Conservation (phyloP, 2,797 vertebrate genomes). For the Artibeus jamaicensis region DNA sequence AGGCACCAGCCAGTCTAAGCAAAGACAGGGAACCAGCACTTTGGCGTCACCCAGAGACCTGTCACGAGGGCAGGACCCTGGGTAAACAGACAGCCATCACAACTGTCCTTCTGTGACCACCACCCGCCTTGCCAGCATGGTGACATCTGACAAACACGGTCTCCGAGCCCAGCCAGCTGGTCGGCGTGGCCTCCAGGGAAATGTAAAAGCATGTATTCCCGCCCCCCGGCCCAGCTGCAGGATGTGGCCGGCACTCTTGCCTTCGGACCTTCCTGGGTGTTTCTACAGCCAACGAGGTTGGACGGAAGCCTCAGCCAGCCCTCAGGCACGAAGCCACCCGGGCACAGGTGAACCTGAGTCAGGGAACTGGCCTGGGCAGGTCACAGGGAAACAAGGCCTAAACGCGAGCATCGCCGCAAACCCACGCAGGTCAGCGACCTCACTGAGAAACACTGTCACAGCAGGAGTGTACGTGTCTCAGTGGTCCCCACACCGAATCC, state of each 20-base stretch:
- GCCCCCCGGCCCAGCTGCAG: not conserved
- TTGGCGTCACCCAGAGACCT: not conserved
- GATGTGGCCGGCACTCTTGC: not conserved
- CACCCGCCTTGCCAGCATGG: fast-evolving
- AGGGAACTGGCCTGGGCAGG: no score
- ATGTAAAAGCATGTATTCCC: not conserved
- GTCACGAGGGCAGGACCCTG: not conserved
- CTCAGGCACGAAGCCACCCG: not conserved
- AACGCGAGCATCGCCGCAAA: not conserved
- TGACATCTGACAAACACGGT: not conserved
- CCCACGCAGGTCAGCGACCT: not conserved
- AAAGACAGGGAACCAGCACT: not conserved
- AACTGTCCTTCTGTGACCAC: not conserved
- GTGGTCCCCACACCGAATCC: no score
- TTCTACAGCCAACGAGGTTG: not conserved
- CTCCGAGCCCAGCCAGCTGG: not conserved
- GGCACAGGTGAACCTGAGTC: not conserved
- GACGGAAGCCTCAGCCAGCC: not conserved
- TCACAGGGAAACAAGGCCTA: not conserved
- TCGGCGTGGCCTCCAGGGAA: not conserved
- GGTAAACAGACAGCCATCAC: not conserved
- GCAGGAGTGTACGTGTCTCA: not conserved
- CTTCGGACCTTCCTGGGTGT: not conserved
- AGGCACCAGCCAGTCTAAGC: not conserved
- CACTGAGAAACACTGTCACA: not conserved